phyloP scores from a whole-genome alignment of 2,113 vertebrate species.

The Megaceryle maxima region DNA sequence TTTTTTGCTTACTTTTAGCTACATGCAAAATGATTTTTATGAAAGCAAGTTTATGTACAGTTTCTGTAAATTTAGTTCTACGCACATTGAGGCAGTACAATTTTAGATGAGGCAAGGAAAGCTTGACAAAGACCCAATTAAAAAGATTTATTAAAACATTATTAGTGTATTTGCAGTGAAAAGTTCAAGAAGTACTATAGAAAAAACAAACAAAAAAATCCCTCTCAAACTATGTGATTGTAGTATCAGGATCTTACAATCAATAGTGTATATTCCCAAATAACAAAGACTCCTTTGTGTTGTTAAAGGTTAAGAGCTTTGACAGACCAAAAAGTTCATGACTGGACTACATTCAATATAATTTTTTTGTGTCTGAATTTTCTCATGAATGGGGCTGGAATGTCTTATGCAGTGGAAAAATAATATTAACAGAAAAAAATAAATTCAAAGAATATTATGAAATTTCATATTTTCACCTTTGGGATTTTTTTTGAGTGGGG shows the following conservation, averaged over 20 bases:
- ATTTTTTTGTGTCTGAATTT: not conserved
- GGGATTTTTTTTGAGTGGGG: not conserved
- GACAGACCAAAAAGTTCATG: not conserved
- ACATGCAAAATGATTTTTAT: not conserved
- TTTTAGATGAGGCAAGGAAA: not conserved
- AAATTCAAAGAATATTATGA: not conserved
- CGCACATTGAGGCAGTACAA: not conserved
- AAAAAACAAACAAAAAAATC: not conserved
- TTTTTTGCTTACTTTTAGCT: not conserved
- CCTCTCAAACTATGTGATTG: not conserved
- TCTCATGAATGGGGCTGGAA: not conserved
- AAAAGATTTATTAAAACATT: not conserved
- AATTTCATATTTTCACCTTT: not conserved
- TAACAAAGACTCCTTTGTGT: not conserved
- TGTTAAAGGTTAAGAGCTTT: not conserved
- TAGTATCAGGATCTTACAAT: not conserved
- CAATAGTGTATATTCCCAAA: not conserved
- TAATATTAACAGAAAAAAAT: not conserved
- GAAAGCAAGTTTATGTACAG: not conserved
- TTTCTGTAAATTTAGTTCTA: not conserved
- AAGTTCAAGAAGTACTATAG: not conserved
- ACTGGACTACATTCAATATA: not conserved
- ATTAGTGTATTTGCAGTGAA: not conserved
- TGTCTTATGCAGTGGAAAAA: not conserved
- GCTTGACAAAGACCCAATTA: not conserved